These are phyloP conservation scores for Calliopum simillimum DNA, from an alignment of 2,888 invertebrate genomes.

Conservation along the genomic window DNA sequence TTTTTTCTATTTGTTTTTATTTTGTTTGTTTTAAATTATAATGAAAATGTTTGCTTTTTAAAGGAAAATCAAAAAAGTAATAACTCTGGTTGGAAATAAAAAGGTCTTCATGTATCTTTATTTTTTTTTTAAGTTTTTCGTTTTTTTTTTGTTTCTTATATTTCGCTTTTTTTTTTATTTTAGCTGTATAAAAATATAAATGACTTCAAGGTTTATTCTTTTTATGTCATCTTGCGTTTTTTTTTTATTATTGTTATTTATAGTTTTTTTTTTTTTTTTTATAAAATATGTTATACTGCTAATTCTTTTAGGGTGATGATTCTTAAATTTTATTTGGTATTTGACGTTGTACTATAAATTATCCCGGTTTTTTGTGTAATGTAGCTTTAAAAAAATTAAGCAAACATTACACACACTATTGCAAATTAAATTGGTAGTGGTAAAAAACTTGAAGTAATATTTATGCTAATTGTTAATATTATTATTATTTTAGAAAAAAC, in stretches of 20 bases:
- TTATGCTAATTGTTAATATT: constrained; percentile 24
- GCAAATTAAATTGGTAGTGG: constrained; percentile 64
- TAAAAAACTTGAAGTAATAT: constrained; percentile 46
- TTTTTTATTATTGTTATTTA: constrained; percentile 41
- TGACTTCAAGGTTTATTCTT: constrained; percentile 54
- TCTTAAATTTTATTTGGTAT: constrained; percentile 52
- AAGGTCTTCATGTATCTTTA: constrained; percentile 18
- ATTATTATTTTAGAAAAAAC: constrained; percentile 41
- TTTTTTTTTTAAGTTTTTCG: constrained; percentile 19
- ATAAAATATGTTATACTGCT: constrained; percentile 42
- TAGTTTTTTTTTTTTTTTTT: constrained; percentile 42
- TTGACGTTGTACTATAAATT: constrained; percentile 69
- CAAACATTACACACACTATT: constrained; percentile 59
- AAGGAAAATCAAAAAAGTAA: constrained; percentile 24
- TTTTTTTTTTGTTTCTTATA: constrained; percentile 31
- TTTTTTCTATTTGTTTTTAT: background rate
- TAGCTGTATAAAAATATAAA: constrained; percentile 67
- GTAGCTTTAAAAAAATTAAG: constrained; percentile 33
- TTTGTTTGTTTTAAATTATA: constrained; percentile 31
- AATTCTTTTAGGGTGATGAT: constrained; percentile 41
- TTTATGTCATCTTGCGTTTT: constrained; percentile 34
- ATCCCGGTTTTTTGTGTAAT: constrained; percentile 63
- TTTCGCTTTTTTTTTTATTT: constrained; percentile 41
- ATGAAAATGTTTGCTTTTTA: constrained; percentile 33
- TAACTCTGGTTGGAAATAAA: background rate